These are phyloP conservation scores for Caenorhabditis macrosperma DNA, from an alignment of 2,888 invertebrate genomes.

Conservation along the genomic window DNA sequence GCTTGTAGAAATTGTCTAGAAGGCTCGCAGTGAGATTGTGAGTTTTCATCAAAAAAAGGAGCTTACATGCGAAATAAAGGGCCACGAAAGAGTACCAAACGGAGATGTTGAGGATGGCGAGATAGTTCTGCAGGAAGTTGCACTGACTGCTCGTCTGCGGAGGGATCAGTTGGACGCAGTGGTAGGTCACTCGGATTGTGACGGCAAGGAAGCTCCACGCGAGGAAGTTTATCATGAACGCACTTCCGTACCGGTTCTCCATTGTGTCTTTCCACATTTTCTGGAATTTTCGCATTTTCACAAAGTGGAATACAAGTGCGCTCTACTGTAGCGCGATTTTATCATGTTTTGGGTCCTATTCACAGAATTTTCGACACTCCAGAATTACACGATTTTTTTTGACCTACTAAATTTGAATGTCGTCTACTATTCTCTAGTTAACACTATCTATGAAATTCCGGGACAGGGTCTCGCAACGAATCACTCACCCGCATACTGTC, in stretches of 20 bases:
- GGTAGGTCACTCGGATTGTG: neutral
- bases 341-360: too few species aligned
- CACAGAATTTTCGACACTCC: too few species aligned
- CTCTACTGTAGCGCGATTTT: too few species aligned
- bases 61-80: conserved; percentile 13
- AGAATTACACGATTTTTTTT: too few species aligned
- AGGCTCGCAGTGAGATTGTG: neutral
- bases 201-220: conserved; percentile 3
- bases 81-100: conserved; percentile 11
- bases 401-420: too few species aligned
- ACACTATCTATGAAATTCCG: too few species aligned
- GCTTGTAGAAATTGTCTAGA: neutral
- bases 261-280: neutral
- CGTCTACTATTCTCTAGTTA: too few species aligned
- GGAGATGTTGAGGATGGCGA: conserved; percentile 13
- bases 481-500: neutral
- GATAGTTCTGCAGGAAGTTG: neutral
- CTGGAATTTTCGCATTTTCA: too few species aligned
- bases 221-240: neutral
- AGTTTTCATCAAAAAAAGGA: neutral
- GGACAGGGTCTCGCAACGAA: too few species aligned
- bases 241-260: neutral
- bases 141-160: neutral
- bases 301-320: too few species aligned
- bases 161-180: conserved; percentile 9